Base-by-base conservation (phyloP, 2,797 vertebrate species). In the Protosalanx chinensis region DNA sequence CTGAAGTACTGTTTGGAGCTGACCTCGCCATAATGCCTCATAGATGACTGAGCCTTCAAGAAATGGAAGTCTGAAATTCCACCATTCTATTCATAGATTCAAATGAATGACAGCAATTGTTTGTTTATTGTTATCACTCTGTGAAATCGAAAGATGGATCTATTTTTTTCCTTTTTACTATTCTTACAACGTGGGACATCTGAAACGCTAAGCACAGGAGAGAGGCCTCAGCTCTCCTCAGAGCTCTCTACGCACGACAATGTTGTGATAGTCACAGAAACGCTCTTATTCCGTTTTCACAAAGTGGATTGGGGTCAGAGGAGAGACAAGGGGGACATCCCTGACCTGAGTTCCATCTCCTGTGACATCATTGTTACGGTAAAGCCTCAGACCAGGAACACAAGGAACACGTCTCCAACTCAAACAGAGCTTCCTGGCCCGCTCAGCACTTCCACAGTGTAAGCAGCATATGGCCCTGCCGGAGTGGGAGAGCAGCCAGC, bases 101-200 rank as follows among this genome's bases (percentile, higher is more conserved):
- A 78, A 65, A 86, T 90, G 87, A 91, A 90, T 86, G 85, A 85
- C 72, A 65, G 76, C 76, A 60, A 89, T 89, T 91, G 89, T 90
- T 84, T 41, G 82, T 49, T 65, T 81, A 81, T 83, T 82, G 79
- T 84, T 83, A 76, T 76, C 79, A 82, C 79, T 77, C 49, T 46
- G 16, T n/a, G 15, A 67, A 53, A 67, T 51, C 49, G 76, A 70
- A 78, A 79, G 77, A 68, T 81, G 84, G 71, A 74, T 87, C 83
- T 88, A 88, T 35, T 6, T 35, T 27, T 27, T 27, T 27, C 23
- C 23, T 90, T 87, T 90, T 90, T 85, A 88, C 76, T 79, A 72
- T 74, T 81, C 79, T 79, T 57, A 74, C 67, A 82, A 82, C 51
- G 69, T 41, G 35, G 27, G 74, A 29, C 76, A 72, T 49, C 60